phyloP scores from a whole-genome alignment of 2,888 invertebrate genomes.

The Clitarchus hookeri region DNA sequence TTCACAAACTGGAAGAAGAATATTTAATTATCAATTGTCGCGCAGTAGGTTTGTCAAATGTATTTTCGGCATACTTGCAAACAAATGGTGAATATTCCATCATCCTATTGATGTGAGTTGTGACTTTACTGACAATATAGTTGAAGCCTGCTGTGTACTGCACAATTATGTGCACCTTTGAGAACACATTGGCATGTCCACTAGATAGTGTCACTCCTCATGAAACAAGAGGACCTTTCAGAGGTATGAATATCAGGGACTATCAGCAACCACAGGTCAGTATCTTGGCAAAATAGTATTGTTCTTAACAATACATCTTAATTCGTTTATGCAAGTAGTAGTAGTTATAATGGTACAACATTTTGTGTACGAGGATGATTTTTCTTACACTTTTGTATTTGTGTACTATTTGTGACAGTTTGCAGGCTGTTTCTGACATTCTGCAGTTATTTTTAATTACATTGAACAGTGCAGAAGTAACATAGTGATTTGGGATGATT shows the following conservation, averaged over 20 bases:
- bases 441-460: too few relatives aligned
- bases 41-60: constrained; percentile 46
- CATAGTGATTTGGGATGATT: too few relatives aligned
- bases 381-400: neutral
- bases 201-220: constrained; percentile 20
- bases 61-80: constrained; percentile 42
- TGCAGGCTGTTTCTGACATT: neutral
- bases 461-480: too few relatives aligned
- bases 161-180: constrained; percentile 30
- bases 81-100: constrained; percentile 32
- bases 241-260: neutral
- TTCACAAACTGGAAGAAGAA: constrained; percentile 44
- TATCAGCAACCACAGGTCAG: neutral
- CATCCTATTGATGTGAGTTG: constrained; percentile 24
- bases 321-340: neutral
- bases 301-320: constrained; percentile 25
- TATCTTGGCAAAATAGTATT: constrained; percentile 22
- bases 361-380: neutral
- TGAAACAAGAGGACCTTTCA: constrained; percentile 21
- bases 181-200: constrained; percentile 19
- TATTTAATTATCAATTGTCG: constrained; percentile 48
- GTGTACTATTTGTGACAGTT: neutral
- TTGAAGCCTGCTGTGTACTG: constrained; percentile 22
- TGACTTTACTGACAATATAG: constrained; percentile 6
- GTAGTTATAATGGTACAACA: neutral